Evolutionary conservation across 2,113 vertebrate species (phyloP).

Genomic region (Willisornis vidua): DNA sequence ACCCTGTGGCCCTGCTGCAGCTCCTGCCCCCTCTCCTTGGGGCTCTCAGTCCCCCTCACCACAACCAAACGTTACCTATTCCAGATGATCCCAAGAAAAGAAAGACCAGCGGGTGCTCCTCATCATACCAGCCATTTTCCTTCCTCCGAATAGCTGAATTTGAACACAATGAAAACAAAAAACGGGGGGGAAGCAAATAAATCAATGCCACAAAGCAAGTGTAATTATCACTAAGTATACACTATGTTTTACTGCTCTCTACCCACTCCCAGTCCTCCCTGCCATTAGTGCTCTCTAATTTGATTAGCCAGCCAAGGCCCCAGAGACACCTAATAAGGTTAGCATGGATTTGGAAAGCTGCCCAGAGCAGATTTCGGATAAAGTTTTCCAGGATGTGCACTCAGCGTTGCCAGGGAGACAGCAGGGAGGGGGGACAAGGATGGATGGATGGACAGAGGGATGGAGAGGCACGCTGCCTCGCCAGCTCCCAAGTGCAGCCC

Average conservation of each 20-base stretch:
- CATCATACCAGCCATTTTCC: conserved; percentile 98
- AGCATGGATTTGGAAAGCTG: conserved; percentile 94
- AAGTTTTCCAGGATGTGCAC: conserved; percentile 85
- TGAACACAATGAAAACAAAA: conserved; percentile 54
- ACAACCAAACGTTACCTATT: conserved; percentile 83
- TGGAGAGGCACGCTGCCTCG: background rate
- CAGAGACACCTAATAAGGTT: conserved; percentile 96
- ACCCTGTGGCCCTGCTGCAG: background rate
- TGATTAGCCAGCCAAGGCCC: conserved; percentile 93
- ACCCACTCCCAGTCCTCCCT: conserved; percentile 85
- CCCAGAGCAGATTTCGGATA: conserved; percentile 82
- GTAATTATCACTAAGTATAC: conserved; percentile 90
- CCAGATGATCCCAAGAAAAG: conserved; percentile 97
- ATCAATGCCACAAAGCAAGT: conserved; percentile 83
- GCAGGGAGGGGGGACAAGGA: conserved; percentile 53
- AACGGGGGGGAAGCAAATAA: conserved; percentile 73
- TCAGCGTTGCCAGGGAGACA: conserved; percentile 79
- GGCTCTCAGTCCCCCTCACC: background rate
- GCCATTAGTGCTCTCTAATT: conserved; percentile 97
- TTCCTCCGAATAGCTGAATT: conserved; percentile 91
- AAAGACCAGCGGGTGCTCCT: conserved; percentile 97
- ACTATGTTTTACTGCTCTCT: conserved; percentile 83
- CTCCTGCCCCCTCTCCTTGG: background rate
- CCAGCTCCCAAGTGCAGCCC: background rate
- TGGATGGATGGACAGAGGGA: background rate